Percentiles rank a stretch among this genome's conserved stretches.
phyloP scores from a whole-genome alignment of 2,888 invertebrate species.

The Galeruca laticollis region DNA sequence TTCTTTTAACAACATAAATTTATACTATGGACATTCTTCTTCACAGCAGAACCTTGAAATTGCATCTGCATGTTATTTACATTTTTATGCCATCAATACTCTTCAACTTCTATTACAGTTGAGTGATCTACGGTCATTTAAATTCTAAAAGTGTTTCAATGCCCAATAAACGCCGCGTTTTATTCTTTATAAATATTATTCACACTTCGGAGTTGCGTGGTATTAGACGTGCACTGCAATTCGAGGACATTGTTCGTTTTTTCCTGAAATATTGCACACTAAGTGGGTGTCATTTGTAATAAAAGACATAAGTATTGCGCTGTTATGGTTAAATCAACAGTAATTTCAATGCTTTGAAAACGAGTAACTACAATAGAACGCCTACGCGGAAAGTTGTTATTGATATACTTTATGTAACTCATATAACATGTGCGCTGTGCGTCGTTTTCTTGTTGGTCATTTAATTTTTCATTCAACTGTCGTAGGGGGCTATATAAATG shows the following conservation, averaged over 20 bases:
- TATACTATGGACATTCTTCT: constrained; percentile 10
- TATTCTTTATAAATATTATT: constrained; percentile 18
- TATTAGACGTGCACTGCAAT: constrained; percentile 18
- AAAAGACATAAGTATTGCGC: constrained; percentile 15
- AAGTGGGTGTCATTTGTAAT: constrained; percentile 18
- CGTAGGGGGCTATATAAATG: not conserved
- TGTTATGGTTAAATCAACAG: constrained; percentile 10
- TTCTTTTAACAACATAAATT: not conserved
- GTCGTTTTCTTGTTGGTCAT: no score
- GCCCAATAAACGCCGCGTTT: constrained; percentile 18
- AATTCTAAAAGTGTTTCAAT: constrained; percentile 22
- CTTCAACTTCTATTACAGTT: constrained; percentile 11
- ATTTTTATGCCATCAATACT: constrained; percentile 15
- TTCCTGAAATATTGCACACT: not conserved
- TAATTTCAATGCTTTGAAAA: constrained; percentile 4
- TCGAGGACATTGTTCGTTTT: constrained; percentile 15
- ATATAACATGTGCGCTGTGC: no score
- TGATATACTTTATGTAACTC: not conserved
- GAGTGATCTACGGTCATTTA: constrained; percentile 20
- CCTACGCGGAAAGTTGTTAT: constrained; percentile 4
- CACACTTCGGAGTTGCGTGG: constrained; percentile 28
- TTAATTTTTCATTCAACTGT: no score
- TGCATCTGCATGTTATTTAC: constrained; percentile 14
- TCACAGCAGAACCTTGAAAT: constrained; percentile 12
- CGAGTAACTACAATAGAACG: not conserved